Conservation (phyloP, 2,113 vertebrate species). For the Galeopterus variegatus region DNA sequence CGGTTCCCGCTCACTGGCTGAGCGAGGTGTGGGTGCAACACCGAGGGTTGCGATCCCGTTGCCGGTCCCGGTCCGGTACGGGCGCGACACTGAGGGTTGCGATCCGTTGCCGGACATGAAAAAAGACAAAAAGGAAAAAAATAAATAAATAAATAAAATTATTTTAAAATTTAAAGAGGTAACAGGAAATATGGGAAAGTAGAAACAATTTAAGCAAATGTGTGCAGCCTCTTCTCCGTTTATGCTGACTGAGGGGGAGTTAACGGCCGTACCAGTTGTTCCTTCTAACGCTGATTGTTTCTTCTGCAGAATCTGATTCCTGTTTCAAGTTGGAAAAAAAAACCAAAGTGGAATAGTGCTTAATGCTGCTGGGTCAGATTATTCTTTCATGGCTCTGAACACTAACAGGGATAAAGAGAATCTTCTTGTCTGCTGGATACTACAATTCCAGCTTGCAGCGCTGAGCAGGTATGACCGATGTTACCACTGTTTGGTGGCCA, state of each 20-base stretch:
- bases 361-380: not conserved
- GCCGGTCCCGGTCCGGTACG: no score
- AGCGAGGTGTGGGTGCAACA: no score
- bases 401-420: not conserved
- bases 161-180: conserved; percentile 2
- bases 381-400: not conserved
- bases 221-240: not conserved
- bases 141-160: conserved; percentile 30
- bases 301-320: not conserved
- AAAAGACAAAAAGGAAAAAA: no score
- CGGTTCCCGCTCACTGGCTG: no score
- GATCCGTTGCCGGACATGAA: no score
- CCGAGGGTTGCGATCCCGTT: no score
- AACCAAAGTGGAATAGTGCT: not conserved
- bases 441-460: not conserved
- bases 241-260: not conserved
- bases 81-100: no score
- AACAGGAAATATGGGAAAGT: not conserved
- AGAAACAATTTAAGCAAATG: not conserved
- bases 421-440: not conserved
- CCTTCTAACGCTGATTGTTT: not conserved
- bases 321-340: not conserved
- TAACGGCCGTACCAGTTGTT: no score
- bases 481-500: no score
- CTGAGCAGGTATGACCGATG: not conserved